Evolutionary conservation across 2,113 vertebrate genomes (phyloP).

Genomic region (Peromyscus polionotus): DNA sequence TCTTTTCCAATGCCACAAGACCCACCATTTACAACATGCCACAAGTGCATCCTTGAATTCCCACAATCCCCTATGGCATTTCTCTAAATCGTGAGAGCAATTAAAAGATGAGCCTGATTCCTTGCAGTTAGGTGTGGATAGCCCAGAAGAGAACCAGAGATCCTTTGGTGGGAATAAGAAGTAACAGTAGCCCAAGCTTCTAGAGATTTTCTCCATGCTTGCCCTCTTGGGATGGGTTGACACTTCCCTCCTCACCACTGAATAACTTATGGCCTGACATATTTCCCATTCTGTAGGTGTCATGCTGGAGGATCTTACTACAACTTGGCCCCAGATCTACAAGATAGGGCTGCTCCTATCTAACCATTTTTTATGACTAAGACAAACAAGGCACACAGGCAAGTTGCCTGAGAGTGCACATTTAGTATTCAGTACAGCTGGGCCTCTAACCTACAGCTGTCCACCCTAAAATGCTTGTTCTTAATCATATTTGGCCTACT

Average conservation of each 20-base stretch:
- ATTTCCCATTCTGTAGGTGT: not conserved
- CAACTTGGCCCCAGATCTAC: not conserved
- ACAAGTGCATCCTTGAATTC: not conserved
- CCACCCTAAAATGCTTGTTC: constrained; percentile 26
- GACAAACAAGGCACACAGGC: not conserved
- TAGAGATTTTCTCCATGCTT: not conserved
- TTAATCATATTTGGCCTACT: not conserved
- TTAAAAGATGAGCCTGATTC: not conserved
- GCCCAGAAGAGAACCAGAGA: constrained; percentile 32
- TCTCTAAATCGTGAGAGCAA: constrained; percentile 21
- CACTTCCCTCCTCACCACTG: not conserved
- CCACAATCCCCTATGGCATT: not conserved
- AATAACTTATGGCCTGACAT: not conserved
- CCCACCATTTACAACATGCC: not conserved
- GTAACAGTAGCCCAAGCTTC: not conserved
- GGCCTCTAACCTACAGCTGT: not conserved
- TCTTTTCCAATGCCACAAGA: not conserved
- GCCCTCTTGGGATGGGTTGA: not conserved
- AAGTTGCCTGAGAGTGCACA: not conserved
- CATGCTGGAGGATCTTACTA: not conserved
- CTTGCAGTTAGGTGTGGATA: constrained; percentile 17
- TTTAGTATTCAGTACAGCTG: not conserved
- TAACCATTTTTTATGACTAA: not conserved
- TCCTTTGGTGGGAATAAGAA: constrained; percentile 24
- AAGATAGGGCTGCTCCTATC: not conserved